A percentile compares a stretch with the other conserved stretches of the same genome.
These are phyloP conservation scores for Tyto alba DNA, from an alignment of 2,113 vertebrate species.

Conservation along the genomic window DNA sequence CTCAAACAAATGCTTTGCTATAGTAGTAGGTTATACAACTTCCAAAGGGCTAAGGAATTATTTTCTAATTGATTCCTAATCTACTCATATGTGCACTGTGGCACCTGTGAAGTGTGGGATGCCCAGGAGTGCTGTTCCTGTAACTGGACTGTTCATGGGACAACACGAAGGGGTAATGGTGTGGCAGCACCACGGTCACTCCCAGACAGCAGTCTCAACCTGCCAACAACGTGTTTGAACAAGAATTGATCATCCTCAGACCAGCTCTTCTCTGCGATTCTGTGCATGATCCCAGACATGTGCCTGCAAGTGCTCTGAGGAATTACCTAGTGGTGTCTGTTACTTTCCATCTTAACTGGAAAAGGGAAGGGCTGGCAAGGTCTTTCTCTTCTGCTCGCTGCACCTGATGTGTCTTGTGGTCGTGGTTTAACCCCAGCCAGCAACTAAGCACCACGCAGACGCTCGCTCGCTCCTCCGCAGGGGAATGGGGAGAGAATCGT, in stretches of 20 bases:
- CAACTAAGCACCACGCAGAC: neutral
- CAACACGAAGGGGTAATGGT: neutral
- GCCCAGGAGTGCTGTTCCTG: neutral
- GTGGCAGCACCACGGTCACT: neutral
- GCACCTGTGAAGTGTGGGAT: neutral
- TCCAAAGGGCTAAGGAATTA: neutral
- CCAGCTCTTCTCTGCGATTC: neutral
- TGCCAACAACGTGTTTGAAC: neutral
- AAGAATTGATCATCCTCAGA: neutral
- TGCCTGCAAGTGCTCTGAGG: neutral
- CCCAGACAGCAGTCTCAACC: neutral
- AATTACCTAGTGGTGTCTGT: neutral
- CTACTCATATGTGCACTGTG: neutral
- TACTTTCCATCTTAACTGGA: neutral
- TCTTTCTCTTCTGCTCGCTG: neutral
- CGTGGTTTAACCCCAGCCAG: neutral
- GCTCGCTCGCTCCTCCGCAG: accelerated
- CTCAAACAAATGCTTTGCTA: neutral
- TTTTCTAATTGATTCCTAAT: neutral
- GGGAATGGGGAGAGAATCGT: neutral
- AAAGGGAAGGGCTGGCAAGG: neutral
- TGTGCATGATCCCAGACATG: accelerated
- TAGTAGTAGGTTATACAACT: neutral
- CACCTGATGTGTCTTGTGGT: neutral
- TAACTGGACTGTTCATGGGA: neutral